Base-by-base conservation (phyloP, 2,888 invertebrate species). In the Theretra japonica region DNA sequence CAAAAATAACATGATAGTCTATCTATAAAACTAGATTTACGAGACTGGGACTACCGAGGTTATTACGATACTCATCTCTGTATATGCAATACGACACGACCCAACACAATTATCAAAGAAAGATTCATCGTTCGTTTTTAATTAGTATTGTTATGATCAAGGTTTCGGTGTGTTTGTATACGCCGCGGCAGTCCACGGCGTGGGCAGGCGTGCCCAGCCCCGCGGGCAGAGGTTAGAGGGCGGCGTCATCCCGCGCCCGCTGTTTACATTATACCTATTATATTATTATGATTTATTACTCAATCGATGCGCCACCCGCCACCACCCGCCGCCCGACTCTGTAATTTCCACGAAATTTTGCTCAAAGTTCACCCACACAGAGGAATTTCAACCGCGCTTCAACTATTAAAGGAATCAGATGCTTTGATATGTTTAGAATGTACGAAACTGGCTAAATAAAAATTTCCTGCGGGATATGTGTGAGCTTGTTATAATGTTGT, bases 241-340 rank as follows among this genome's bases (percentile, higher is more conserved):
- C 77, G 82, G 80, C 75, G 77, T 78, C 84, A 82, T 82, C 83
- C 86, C 84, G 77, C 82, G 85, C 81, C 80, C 82, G 82, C 88
- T 91, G 91, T 92, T 92, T 92, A 91, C 89, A 88, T 89, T 90
- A 88, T 86, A 88, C 86, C 88, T 90, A 92, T 93, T 90, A 91
- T 91, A 90, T 90, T 89, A 89, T 90, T 88, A 89, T 93, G 91
- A 93, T 93, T 93, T 92, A 92, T 93, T 90, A 83, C 91, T 92
- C 87, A 90, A 93, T 93, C 91, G 92, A 90, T 88, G 89, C 83
- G 82, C 83, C 85, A 80, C 83, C 80, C 79, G 77, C 80, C 76
- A 79, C 77, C 78, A 72, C 78, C 80, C 75, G 77, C 81, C 80
- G 74, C 82, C 83, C 82, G 75, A 77, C 86, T 82, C 80, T 75